phyloP scores from a whole-genome alignment of 1,140 invertebrate genomes.

The Leptopilina clavipes region DNA sequence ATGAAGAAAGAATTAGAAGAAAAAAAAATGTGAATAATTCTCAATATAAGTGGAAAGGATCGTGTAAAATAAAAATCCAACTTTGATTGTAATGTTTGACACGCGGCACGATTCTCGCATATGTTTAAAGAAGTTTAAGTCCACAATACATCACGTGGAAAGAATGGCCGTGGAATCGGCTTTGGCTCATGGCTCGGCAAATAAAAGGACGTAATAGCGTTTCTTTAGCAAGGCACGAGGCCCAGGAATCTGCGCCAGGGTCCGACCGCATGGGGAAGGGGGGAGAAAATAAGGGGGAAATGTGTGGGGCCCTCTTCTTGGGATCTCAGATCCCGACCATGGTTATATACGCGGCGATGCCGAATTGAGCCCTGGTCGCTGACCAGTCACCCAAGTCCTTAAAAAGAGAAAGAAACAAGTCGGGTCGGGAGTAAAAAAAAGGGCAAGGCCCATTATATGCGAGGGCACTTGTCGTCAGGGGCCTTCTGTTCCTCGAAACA shows the following conservation, averaged over 20 bases:
- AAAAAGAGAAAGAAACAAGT: slow-evolving; percentile 38
- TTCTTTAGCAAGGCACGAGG: slow-evolving; percentile 45
- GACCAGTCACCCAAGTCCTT: slow-evolving; percentile 35
- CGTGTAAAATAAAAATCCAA: slow-evolving; percentile 16
- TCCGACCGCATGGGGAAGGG: background rate
- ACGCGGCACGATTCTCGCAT: slow-evolving; percentile 32
- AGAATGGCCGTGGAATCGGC: slow-evolving; percentile 30
- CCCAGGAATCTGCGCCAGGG: slow-evolving; percentile 30
- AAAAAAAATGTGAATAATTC: too few species aligned
- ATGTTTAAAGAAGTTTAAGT: slow-evolving; percentile 27
- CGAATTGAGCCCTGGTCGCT: slow-evolving; percentile 42
- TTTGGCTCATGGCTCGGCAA: slow-evolving; percentile 28
- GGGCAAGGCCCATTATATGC: slow-evolving; percentile 28
- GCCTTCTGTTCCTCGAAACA: slow-evolving; percentile 45
- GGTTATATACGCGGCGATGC: slow-evolving; percentile 16
- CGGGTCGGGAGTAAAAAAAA: slow-evolving; percentile 8
- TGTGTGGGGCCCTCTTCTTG: slow-evolving; percentile 6
- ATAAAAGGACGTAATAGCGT: slow-evolving; percentile 45
- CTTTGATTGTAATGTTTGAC: slow-evolving; percentile 32
- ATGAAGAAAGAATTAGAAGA: too few species aligned
- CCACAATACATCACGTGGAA: slow-evolving; percentile 28
- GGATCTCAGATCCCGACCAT: slow-evolving; percentile 18
- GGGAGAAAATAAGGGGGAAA: background rate
- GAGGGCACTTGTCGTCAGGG: slow-evolving; percentile 44
- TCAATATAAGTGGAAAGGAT: background rate